phyloP scores from a whole-genome alignment of 2,888 invertebrate genomes.

The Drosophila pseudotalamancana region DNA sequence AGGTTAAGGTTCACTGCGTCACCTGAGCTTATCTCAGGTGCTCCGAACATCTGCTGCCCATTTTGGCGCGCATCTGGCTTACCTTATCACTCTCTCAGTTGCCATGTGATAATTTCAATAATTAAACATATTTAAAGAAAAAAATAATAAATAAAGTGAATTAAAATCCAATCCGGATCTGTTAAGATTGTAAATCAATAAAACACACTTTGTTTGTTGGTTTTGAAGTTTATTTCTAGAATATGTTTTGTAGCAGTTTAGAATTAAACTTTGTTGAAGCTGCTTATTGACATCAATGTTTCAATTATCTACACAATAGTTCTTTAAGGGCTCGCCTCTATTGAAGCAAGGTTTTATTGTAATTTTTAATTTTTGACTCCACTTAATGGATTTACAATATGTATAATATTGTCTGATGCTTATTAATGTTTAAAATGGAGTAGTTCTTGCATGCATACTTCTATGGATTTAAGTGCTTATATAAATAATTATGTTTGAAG shows the following conservation, averaged over 20 bases:
- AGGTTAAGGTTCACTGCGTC: conserved; percentile 27
- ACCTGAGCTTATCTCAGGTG: conserved; percentile 52
- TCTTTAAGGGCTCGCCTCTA: conserved; percentile 32
- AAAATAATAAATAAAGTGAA: conserved; percentile 5
- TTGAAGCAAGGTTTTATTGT: conserved; percentile 36
- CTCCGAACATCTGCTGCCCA: conserved; percentile 34
- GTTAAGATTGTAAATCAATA: conserved; percentile 13
- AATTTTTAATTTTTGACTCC: conserved; percentile 27
- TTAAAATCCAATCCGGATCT: too few species aligned
- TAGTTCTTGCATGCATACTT: conserved; percentile 59
- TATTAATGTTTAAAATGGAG: conserved; percentile 64
- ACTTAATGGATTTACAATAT: conserved; percentile 32
- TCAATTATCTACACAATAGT: conserved; percentile 57
- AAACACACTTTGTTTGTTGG: conserved; percentile 29
- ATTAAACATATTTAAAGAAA: not conserved
- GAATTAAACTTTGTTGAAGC: conserved; percentile 50
- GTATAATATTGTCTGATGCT: conserved; percentile 36
- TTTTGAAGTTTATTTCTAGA: conserved; percentile 64
- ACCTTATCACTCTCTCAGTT: conserved; percentile 42
- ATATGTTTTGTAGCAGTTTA: conserved; percentile 57
- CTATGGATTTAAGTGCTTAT: conserved; percentile 27
- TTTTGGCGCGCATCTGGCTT: conserved; percentile 9
- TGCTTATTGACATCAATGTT: conserved; percentile 66
- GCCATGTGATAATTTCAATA: conserved; percentile 30
- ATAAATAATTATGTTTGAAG: conserved; percentile 33